Evolutionary conservation across 1,140 invertebrate genomes (phyloP).

Genomic region (Drosophila mauritiana): DNA sequence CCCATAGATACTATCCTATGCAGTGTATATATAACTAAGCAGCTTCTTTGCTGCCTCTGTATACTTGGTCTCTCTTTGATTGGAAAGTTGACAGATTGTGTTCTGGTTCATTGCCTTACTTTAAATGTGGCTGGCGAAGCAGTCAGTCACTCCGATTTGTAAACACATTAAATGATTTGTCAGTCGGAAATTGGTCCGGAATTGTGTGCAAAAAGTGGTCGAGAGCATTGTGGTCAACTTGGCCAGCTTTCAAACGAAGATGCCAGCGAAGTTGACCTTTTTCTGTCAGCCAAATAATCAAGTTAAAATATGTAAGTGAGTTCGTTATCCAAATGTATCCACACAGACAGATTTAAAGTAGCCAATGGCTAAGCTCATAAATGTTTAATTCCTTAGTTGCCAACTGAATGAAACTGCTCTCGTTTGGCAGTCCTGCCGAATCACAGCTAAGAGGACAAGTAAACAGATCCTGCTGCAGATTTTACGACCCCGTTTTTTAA

Average conservation of each 20-base stretch:
- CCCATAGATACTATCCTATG: neutral
- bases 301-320: neutral
- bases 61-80: slow-evolving; percentile 48
- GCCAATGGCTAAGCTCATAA: too few relatives aligned
- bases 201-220: slow-evolving; percentile 9
- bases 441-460: slow-evolving; percentile 25
- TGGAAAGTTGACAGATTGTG: slow-evolving; percentile 37
- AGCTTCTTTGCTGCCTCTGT: slow-evolving; percentile 27
- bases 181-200: slow-evolving; percentile 15
- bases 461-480: slow-evolving; percentile 36
- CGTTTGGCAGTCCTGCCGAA: slow-evolving; percentile 10
- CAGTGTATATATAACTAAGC: slow-evolving; percentile 10
- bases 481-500: slow-evolving; percentile 26
- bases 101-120: slow-evolving; percentile 13
- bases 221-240: slow-evolving; percentile 2
- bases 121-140: slow-evolving; percentile 27
- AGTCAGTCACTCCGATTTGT: slow-evolving; percentile 29
- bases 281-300: neutral
- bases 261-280: neutral
- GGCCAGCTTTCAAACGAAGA: slow-evolving; percentile 16
- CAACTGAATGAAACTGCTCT: neutral
- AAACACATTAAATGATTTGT: slow-evolving; percentile 46
- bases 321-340: neutral
- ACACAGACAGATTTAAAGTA: too few relatives aligned
- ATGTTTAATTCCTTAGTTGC: neutral